Evolutionary conservation across 2,888 invertebrate genomes (phyloP).

Genomic region (Byasa hedistus): DNA sequence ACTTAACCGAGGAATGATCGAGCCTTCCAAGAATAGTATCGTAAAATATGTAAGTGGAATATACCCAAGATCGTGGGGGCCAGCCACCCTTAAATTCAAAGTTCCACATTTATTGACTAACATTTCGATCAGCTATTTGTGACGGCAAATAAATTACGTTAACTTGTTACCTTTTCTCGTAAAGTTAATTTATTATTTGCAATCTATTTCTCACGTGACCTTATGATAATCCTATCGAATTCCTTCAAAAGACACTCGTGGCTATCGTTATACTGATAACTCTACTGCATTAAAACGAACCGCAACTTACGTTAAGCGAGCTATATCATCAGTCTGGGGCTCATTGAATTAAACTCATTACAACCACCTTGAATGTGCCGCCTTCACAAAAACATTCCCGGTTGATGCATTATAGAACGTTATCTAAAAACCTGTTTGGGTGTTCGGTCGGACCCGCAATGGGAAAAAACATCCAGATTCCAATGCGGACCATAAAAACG

Average conservation of each 20-base stretch:
- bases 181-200: background rate
- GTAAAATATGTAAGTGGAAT: background rate
- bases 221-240: background rate
- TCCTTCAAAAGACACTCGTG: background rate
- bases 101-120: background rate
- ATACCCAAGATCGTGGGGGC: background rate
- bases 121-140: background rate
- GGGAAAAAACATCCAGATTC: constrained; percentile 76
- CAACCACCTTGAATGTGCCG: constrained; percentile 70
- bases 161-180: background rate
- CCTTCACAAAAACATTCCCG: constrained; percentile 70
- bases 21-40: background rate
- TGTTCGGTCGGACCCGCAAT: constrained; percentile 67
- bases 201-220: background rate
- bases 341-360: constrained; percentile 71
- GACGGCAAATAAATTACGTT: background rate
- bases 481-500: constrained; percentile 77
- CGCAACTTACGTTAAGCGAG: constrained; percentile 11
- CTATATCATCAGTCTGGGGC: constrained; percentile 36
- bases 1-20: background rate
- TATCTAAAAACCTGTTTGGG: constrained; percentile 79
- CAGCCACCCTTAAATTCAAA: background rate
- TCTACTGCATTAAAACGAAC: constrained; percentile 4
- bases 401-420: constrained; percentile 78
- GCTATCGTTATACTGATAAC: constrained; percentile 15